A percentile compares a stretch with the other conserved stretches of the same genome.
Conservation (phyloP, 37 sponge, comb jelly and placozoan species). For the Hormiphora californensis region DNA sequence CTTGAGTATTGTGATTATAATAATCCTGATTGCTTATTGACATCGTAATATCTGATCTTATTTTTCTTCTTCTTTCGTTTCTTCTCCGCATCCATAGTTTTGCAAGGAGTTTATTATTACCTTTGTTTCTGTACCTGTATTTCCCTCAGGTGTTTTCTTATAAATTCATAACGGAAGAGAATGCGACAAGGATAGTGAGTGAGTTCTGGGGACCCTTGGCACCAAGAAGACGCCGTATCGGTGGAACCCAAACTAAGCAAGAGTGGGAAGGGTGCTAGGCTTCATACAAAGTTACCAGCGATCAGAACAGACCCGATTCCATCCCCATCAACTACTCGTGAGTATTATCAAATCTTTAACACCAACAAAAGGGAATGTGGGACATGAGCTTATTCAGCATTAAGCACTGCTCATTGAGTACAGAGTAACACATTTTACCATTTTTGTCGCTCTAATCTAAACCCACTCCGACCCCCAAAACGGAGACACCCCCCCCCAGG, state of each 20-base stretch:
- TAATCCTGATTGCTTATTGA: no score
- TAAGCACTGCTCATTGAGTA: no score
- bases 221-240: not conserved
- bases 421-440: no score
- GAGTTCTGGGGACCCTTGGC: constrained; percentile 23
- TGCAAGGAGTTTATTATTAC: no score
- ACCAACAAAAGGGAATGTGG: no score
- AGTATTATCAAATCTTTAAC: not conserved
- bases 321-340: not conserved
- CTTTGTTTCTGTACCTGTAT: no score
- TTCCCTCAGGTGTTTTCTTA: not conserved
- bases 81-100: no score
- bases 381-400: no score
- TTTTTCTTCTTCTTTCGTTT: no score
- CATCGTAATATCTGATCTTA: no score
- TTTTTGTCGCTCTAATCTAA: no score
- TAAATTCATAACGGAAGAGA: constrained; percentile 31
- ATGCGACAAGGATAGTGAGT: not conserved
- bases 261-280: not conserved
- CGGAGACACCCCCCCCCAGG: not conserved
- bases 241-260: not conserved
- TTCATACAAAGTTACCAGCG: not conserved
- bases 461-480: not conserved
- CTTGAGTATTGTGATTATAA: not conserved
- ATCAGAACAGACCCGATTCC: not conserved